phyloP scores from a whole-genome alignment of 2,797 vertebrate species.

The Taeniopygia guttata region DNA sequence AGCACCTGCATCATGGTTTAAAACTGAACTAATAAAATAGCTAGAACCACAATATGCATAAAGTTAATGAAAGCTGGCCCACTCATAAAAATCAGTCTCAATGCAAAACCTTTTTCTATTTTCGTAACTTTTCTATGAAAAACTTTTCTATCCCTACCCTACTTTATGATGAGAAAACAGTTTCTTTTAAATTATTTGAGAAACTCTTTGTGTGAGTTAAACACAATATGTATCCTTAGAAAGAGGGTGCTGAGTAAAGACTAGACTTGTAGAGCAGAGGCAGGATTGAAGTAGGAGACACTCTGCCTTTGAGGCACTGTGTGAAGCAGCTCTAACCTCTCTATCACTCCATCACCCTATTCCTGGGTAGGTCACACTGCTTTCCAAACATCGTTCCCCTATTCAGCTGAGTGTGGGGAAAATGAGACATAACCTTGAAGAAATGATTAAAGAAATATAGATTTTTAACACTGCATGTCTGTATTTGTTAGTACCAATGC shows the following conservation, averaged over 20 bases:
- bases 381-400: background rate
- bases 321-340: background rate
- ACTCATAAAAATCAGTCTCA: background rate
- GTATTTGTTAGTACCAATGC: background rate
- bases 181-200: background rate
- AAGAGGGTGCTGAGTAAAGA: background rate
- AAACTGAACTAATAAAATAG: background rate
- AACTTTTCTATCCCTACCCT: accelerated
- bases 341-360: background rate
- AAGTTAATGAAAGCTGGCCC: background rate
- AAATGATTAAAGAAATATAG: background rate
- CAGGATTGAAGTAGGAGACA: background rate
- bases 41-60: background rate
- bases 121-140: background rate
- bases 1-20: background rate
- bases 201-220: background rate
- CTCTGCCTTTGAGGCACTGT: background rate
- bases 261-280: background rate
- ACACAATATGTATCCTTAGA: background rate
- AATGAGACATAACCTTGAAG: background rate
- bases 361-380: background rate
- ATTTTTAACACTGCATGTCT: background rate
- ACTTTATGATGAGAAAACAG: background rate
- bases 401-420: background rate
- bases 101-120: background rate